Conservation (phyloP, 2,888 invertebrate species). For the Hofmannophila pseudospretella region DNA sequence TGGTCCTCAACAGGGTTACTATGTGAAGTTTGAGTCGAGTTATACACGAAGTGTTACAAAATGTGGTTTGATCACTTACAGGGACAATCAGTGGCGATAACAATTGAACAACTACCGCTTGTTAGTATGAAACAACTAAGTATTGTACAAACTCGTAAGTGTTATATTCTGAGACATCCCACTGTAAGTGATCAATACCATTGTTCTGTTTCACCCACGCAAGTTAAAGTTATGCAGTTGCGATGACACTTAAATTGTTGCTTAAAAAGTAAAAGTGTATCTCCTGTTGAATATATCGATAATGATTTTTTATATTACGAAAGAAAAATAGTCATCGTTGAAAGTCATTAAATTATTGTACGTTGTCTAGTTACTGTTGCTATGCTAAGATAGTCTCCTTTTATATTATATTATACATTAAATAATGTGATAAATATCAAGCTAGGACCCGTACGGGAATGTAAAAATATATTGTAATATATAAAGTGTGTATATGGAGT, state of each 20-base stretch:
- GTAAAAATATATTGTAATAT: constrained; percentile 39
- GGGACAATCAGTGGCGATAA: too few relatives aligned
- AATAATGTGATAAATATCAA: constrained; percentile 61
- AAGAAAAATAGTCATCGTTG: constrained; percentile 43
- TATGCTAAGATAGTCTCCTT: constrained; percentile 38
- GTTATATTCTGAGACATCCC: too few relatives aligned
- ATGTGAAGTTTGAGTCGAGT: too few relatives aligned
- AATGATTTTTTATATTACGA: constrained; percentile 8
- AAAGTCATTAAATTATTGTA: constrained; percentile 68
- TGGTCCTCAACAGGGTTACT: too few relatives aligned
- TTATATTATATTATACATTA: constrained; percentile 39
- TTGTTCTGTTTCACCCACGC: too few relatives aligned
- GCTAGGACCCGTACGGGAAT: constrained; percentile 46
- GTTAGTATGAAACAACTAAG: too few relatives aligned
- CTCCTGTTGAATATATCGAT: constrained; percentile 8
- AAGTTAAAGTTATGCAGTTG: neutral
- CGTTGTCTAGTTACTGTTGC: constrained; percentile 50
- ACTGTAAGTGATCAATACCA: too few relatives aligned
- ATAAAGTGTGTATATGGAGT: constrained; percentile 43
- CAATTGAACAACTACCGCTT: too few relatives aligned
- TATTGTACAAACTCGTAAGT: too few relatives aligned
- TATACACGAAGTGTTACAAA: too few relatives aligned
- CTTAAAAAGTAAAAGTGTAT: neutral
- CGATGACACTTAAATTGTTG: constrained; percentile 2
- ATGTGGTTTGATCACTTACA: too few relatives aligned